Base-by-base conservation (phyloP, 2,888 invertebrate species). In the Latheticus oryzae region DNA sequence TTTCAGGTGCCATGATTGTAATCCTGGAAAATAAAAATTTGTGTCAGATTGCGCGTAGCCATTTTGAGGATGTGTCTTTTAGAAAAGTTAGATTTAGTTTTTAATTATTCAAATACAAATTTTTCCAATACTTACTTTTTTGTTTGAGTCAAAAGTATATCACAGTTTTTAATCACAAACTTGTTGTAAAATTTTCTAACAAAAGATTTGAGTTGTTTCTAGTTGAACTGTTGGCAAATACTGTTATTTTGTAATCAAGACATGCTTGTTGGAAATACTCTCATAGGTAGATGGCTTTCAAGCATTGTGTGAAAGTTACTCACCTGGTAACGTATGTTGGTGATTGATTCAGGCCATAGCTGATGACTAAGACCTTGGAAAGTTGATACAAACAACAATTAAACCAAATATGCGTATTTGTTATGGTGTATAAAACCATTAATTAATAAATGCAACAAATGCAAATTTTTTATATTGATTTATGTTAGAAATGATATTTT, bases 1-100 rank as follows among this genome's bases (percentile, higher is more conserved):
- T 58, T 61, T 70, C 66, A 8, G 64, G 54, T 12, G 63, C 63
- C 70, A 69, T 71, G 35, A n/a, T n/a, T n/a, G n/a, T n/a, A n/a
- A n/a, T n/a, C n/a, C n/a, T n/a, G n/a, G n/a, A n/a, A n/a, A n/a
- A n/a, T n/a, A 5, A 13, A 33, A 28, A 12, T 13, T 17, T 16
- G n/a, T 15, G 12, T 8, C 15, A 17, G 15, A 33, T 1, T 8
- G 2, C 9, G 3, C 48, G 33, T 24, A 23, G 48, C 42, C 38
- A 51, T 40, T 15, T 38, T 40, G 40, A 30, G 51, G 40, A 51
- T 51, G 16, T 40, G 28, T 12, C 4, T 35, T 9, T 38, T 38
- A 11, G 38, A 21, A 38, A 38, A 19, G 8, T 17, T 8, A 16
- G 17, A 24, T 13, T 15, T 3, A 12, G n/a, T n/a, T n/a, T n/a